These are phyloP conservation scores for Micropterix aruncella DNA, from an alignment of 2,888 invertebrate genomes.

Conservation along the genomic window DNA sequence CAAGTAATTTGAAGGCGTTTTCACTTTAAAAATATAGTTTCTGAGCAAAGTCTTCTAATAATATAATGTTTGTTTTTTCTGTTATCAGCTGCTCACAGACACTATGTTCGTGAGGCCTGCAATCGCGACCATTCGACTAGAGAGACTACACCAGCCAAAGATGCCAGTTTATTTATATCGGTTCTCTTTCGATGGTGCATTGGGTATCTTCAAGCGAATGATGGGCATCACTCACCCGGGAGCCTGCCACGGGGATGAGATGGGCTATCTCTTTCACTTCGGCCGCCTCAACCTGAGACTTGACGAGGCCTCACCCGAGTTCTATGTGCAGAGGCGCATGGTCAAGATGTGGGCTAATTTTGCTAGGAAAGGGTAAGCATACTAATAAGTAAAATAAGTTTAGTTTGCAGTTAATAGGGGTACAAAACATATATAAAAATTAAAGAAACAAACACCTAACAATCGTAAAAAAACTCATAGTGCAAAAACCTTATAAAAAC, in stretches of 20 bases:
- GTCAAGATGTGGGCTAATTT: constrained; percentile 51
- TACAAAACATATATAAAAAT: constrained; percentile 2
- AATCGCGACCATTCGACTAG: constrained; percentile 34
- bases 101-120: constrained; percentile 46
- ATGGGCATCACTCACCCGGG: constrained; percentile 43
- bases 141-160: constrained; percentile 24
- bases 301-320: constrained; percentile 42
- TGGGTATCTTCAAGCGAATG: constrained; percentile 48
- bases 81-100: constrained; percentile 41
- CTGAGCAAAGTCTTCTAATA: too few species aligned
- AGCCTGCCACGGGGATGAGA: constrained; percentile 48
- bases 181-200: constrained; percentile 45
- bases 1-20: too few species aligned
- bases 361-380: constrained; percentile 43
- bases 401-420: neutral
- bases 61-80: too few species aligned
- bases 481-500: too few species aligned
- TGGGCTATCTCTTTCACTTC: constrained; percentile 50
- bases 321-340: constrained; percentile 42
- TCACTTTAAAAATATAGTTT: too few species aligned
- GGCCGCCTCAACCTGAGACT: constrained; percentile 44
- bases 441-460: neutral
- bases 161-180: constrained; percentile 45
- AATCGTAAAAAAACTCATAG: too few species aligned
- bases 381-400: neutral